A percentile compares a stretch with the other conserved stretches of the same genome.
Conservation (phyloP, 2,888 invertebrate genomes). For the Rhodophaea formosa region DNA sequence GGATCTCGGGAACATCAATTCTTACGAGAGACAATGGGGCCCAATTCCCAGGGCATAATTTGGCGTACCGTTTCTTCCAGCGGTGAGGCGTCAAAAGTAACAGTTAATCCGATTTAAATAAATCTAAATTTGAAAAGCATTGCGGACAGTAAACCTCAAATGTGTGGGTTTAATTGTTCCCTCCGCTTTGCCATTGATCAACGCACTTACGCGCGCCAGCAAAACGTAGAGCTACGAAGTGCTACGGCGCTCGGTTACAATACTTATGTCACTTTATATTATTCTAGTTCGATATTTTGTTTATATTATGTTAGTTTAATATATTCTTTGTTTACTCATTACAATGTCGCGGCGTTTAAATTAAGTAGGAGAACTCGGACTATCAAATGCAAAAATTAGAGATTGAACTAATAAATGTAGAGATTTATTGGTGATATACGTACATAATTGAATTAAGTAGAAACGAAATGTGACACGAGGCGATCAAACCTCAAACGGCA, state of each 20-base stretch:
- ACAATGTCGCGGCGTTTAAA: too few species aligned
- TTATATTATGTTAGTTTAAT: too few species aligned
- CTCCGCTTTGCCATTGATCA: constrained; percentile 29
- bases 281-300: too few species aligned
- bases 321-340: too few species aligned
- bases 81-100: constrained; percentile 57
- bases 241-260: constrained; percentile 18
- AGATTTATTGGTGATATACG: too few species aligned
- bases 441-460: too few species aligned
- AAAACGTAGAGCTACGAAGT: constrained; percentile 23
- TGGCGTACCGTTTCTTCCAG: constrained; percentile 72
- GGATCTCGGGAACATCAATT: constrained; percentile 41
- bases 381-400: too few species aligned
- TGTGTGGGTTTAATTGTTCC: constrained; percentile 46
- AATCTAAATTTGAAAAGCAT: constrained; percentile 52
- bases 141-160: constrained; percentile 48
- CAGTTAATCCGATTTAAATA: constrained; percentile 64
- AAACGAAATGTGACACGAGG: too few species aligned
- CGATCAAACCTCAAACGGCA: too few species aligned
- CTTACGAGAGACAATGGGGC: constrained; percentile 63
- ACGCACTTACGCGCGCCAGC: constrained; percentile 20
- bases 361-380: too few species aligned
- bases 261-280: not conserved
- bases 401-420: too few species aligned
- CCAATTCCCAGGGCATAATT: constrained; percentile 76